Evolutionary conservation across 2,888 invertebrate genomes (phyloP).

Genomic region (Platycnemis pennipes): DNA sequence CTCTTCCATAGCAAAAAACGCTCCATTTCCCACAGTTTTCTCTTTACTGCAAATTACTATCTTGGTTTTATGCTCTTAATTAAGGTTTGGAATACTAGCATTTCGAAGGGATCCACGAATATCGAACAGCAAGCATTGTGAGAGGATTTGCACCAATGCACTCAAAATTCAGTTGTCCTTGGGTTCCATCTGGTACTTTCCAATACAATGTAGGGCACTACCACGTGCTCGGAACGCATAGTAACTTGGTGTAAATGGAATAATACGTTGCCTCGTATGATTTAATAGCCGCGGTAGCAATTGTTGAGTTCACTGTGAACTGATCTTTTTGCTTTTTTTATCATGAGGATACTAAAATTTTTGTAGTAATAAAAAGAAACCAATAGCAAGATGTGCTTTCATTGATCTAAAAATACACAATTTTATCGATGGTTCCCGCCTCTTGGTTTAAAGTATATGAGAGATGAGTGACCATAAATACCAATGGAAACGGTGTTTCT

Average conservation of each 20-base stretch:
- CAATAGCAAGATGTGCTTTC: no score
- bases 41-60: background rate
- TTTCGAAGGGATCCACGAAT: background rate
- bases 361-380: no score
- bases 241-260: background rate
- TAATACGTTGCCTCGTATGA: background rate
- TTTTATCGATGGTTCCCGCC: no score
- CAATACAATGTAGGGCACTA: background rate
- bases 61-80: constrained; percentile 19
- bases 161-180: background rate
- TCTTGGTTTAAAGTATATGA: no score
- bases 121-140: background rate
- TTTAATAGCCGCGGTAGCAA: no score
- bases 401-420: no score
- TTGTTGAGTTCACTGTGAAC: no score
- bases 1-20: background rate
- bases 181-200: background rate
- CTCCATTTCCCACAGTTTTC: background rate
- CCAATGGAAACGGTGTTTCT: no score
- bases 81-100: background rate
- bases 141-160: background rate
- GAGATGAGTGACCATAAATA: no score
- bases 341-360: no score
- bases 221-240: background rate
- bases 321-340: no score